A percentile compares a stretch with the other conserved stretches of the same genome.
Conservation (phyloP, 2,888 invertebrate genomes). For the Lumbricus terrestris region DNA sequence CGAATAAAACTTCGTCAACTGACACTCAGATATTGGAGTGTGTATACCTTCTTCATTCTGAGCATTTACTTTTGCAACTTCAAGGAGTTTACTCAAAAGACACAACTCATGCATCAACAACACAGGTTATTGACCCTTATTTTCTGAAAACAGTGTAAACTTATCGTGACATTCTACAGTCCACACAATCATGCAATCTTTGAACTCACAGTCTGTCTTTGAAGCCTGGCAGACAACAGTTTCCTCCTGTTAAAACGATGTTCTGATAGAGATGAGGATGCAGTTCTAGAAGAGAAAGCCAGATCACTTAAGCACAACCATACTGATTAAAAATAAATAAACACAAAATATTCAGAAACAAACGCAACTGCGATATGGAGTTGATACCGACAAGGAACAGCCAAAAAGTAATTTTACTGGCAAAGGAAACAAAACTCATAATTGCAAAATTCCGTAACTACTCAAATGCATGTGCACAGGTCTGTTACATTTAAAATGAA, state of each 20-base stretch:
- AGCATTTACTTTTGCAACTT: too few species aligned
- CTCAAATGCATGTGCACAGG: too few species aligned
- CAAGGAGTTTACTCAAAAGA: too few species aligned
- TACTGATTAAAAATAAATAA: neutral
- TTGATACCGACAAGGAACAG: neutral
- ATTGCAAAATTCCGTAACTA: neutral
- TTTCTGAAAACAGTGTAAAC: neutral
- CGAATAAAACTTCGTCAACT: neutral
- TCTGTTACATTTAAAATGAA: too few species aligned
- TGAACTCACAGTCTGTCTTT: slow-evolving; percentile 70
- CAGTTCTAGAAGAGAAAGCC: slow-evolving; percentile 57
- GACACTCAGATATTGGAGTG: neutral
- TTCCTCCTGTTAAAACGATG: slow-evolving; percentile 79
- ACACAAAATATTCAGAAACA: neutral
- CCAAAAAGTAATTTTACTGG: neutral
- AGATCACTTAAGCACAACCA: neutral
- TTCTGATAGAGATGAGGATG: slow-evolving; percentile 73
- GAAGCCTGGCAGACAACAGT: slow-evolving; percentile 82
- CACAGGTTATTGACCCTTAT: neutral
- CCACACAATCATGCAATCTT: neutral
- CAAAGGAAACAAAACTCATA: neutral
- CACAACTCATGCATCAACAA: neutral
- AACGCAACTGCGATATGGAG: neutral
- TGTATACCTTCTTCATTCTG: too few species aligned
- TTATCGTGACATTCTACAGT: neutral